Evolutionary conservation across 2,797 vertebrate genomes (phyloP), one percentile per base, ranked within the genome.

Genomic region (Hydrophis major): DNA sequence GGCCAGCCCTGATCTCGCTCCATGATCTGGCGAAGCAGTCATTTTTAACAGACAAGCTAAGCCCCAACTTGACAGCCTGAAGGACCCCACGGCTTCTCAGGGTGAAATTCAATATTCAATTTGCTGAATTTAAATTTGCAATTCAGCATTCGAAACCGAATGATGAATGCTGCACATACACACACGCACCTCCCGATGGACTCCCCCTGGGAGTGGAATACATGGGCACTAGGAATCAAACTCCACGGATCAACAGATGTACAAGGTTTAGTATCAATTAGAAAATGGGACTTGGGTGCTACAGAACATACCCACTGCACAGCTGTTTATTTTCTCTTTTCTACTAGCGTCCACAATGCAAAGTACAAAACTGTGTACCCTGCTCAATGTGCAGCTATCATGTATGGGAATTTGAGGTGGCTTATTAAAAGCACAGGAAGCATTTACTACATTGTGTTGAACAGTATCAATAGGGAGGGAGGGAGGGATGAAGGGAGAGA

Each of bases 1-100:
- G 95, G 95, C 90, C 92, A 93, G 97, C 95, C 94, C 94, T 95
- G 90, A 95, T 96, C 95, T 96, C 93, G 90, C 87, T 6, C 96
- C 95, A 93, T 95, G 96, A 96, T 96, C 96, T 86, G 47, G 90
- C 92, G 96, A 97, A 95, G 28, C 27, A 13, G 93, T 25, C 61
- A 95, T 94, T 95, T 96, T 95, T 94, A 53, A 95, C 96, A 94
- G 53, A 0, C 59, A 63, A 93, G 63, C 37, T 10, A 37, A 60
- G 6, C 42, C 55, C 28, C n/a, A 11, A 6, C 22, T 32, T 60
- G 89, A 47, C 57, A 59, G 55, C 13, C 50, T 14, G 20, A 57
- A 83, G n/a, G 42, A 88, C 42, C 32, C 50, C 56, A 27, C 22
- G 25, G 16, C 53, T 25, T 47, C 61, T 87, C 56, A 42, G 18